Evolutionary conservation across 2,113 vertebrate genomes (phyloP).

Genomic region (Opisthocomus hoazin): DNA sequence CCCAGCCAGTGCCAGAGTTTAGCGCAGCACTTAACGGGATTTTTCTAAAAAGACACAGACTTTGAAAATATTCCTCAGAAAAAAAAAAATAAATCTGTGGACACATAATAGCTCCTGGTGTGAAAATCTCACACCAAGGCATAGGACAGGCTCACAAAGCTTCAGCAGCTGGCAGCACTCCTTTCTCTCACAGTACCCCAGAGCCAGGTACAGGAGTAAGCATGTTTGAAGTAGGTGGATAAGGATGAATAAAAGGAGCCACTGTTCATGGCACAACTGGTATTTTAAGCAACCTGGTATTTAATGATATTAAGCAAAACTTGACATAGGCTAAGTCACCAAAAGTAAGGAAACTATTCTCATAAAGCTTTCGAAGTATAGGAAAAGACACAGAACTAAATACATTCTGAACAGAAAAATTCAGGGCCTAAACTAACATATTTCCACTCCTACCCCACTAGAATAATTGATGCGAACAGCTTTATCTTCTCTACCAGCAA

Average conservation of each 20-base stretch:
- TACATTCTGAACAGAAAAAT: background rate
- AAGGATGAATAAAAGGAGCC: background rate
- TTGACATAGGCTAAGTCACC: background rate
- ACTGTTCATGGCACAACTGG: background rate
- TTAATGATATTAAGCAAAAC: background rate
- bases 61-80: background rate
- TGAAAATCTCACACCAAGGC: background rate
- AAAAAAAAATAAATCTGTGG: background rate
- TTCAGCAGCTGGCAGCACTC: background rate
- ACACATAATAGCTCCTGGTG: too few relatives aligned
- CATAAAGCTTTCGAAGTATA: background rate
- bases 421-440: background rate
- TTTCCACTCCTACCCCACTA: background rate
- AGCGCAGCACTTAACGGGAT: background rate
- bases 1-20: rapidly evolving
- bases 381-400: background rate
- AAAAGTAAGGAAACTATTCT: background rate
- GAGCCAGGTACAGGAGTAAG: background rate
- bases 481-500: background rate
- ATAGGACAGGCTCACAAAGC: background rate
- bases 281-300: background rate
- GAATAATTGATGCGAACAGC: background rate
- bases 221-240: background rate
- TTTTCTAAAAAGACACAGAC: background rate
- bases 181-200: background rate